Conservation (phyloP, 2,113 vertebrate species). For the Lepus timidus region DNA sequence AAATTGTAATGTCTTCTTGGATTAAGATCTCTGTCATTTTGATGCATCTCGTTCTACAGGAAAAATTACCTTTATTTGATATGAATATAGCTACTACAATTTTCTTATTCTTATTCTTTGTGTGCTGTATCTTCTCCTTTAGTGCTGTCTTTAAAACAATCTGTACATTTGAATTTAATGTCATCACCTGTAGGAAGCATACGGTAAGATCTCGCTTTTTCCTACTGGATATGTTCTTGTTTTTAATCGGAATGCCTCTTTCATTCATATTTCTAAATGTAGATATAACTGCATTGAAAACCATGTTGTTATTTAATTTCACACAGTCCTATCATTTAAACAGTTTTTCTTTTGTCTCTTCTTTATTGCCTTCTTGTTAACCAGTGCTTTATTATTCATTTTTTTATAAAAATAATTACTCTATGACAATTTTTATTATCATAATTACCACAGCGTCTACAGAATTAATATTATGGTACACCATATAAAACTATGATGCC, state of each 20-base stretch:
- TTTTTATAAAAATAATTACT: not conserved
- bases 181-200: not conserved
- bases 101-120: not conserved
- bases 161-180: not conserved
- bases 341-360: not conserved
- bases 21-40: not conserved
- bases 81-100: no score
- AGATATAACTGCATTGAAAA: not conserved
- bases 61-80: not conserved
- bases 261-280: not conserved
- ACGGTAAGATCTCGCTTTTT: fast-evolving
- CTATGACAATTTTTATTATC: no score
- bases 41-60: not conserved
- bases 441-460: not conserved
- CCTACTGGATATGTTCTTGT: not conserved
- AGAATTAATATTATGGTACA: not conserved
- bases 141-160: not conserved
- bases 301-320: not conserved
- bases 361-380: not conserved
- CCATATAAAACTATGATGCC: no score
- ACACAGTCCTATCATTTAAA: not conserved
- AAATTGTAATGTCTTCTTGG: not conserved
- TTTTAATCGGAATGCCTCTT: no score
- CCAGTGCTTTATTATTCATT: not conserved
- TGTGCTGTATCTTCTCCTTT: not conserved